A percentile compares a stretch with the other conserved stretches of the same genome.
Evolutionary conservation across 2,888 invertebrate genomes (phyloP).

Genomic region (Melieria picta): DNA sequence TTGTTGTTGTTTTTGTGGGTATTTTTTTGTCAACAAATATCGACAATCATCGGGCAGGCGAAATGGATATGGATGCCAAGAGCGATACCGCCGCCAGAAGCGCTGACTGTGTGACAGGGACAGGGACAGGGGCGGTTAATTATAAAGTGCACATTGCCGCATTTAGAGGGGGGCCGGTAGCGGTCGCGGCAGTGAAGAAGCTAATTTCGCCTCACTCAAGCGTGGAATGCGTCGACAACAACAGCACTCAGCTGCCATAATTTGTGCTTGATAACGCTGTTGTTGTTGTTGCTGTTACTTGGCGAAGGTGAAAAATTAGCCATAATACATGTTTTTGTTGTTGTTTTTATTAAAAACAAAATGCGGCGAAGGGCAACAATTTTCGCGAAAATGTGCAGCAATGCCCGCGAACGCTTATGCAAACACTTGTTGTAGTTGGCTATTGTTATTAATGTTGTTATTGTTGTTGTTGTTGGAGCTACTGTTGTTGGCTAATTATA

Average conservation of each 20-base stretch:
- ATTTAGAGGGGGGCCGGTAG: not conserved
- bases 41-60: too few species aligned
- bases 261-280: too few species aligned
- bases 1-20: too few species aligned
- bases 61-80: too few species aligned
- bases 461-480: too few species aligned
- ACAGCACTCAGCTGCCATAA: too few species aligned
- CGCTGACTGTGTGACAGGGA: too few species aligned
- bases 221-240: not conserved
- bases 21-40: too few species aligned
- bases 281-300: too few species aligned
- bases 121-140: not conserved
- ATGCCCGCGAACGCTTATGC: not conserved
- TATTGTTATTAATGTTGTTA: too few species aligned
- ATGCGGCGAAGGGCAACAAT: slow-evolving; percentile 9
- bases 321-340: slow-evolving; percentile 14
- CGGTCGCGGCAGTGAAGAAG: not conserved
- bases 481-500: too few species aligned
- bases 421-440: not conserved
- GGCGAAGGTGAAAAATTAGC: slow-evolving; percentile 22
- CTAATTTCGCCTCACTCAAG: slow-evolving; percentile 27
- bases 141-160: not conserved
- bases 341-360: not conserved
- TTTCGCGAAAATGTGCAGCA: slow-evolving; percentile 19
- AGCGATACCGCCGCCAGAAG: too few species aligned